Base-by-base conservation (phyloP, 2,888 invertebrate species). In the Brassicogethes aeneus region DNA sequence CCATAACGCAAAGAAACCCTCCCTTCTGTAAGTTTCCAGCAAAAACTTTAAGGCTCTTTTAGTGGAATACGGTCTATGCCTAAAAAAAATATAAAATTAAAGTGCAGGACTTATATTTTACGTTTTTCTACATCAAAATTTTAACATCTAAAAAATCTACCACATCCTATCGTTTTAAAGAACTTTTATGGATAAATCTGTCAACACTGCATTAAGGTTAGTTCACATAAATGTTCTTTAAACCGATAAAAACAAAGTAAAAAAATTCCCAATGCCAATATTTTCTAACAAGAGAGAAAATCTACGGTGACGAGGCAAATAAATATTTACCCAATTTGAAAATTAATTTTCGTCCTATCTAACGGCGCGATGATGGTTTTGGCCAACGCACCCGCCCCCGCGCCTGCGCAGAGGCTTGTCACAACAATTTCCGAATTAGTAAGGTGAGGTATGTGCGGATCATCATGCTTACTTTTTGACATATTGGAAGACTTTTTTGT, bases 341-440 rank as follows among this genome's bases (percentile, higher is more conserved):
- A 99, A 72, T 93, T 94, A 54, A 99, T 99, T 76, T 99, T 99
- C 48, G 96, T 90, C 46, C 99, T 76, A 71, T 99, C 99, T 39
- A 99, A 72, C 0, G 99, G 99, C 2, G 99, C 99, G 54, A 99
- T 97, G 35, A 81, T 79, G 0, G 97, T 93, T 73, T 99, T 99
- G 16, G 97, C 97, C 44, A 89, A 55, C 2, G 92, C 94, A 14
- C 99, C 99, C 16, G 99, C 97, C 14, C 83, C 69, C 1, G 96
- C 97, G 17, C 99, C 99, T 0, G 96, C 84, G 37, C 82, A 68
- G 52, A 97, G 75, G 54, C 94, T 94, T 43, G 91, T 87, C 50
- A 83, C 59, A 40, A 92, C 82, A 43, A 76, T 69, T 57, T 80
- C 72, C 16, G 76, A 64, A 55, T 77, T 79, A 42, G 66, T 65